Base-by-base conservation (phyloP, 2,113 vertebrate species). In the Recurvirostra avosetta region DNA sequence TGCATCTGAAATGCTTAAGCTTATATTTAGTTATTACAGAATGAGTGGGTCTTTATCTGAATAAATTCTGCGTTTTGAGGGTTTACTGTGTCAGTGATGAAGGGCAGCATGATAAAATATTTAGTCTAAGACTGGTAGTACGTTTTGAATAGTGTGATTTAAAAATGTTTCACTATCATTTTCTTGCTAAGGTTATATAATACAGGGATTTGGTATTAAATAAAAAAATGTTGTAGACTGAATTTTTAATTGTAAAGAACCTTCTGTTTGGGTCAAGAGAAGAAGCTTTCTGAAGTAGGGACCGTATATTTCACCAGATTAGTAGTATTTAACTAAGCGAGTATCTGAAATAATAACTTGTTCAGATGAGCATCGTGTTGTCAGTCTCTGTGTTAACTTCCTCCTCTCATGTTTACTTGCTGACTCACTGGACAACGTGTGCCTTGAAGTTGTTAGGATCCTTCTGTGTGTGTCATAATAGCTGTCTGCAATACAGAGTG, bases 371-470 rank as follows among this genome's bases (percentile, higher is more conserved):
- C 21, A 15, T 62, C 22, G 0, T 15, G n/a, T 45, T 79, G 88
- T 65, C 66, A 22, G 4, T 43, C 43, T 61, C 41, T 82, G 30
- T 49, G 32, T 43, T 38, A 41, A 74, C 47, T 59, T 80, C 90
- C 65, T 92, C 56, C 73, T 59, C 55, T 65, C 7, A 0, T 89
- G 76, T 92, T 96, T 95, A 61, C 53, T 90, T 63, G 49, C 49
- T 97, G 95, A 97, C 62, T 95, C 96, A 96, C 23, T 15, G 81
- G 47, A 30, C 90, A 41, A 4, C 4, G 2, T 20, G 62, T 87
- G 73, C 76, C 75, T 68, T 74, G 65, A 52, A 74, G 29, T 75
- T 83, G 80, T 67, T 88, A 8, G 87, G 94, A 50, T 52, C 66
- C 85, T 84, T 12, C 17, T 27, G n/a, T 2, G 1, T 90, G 77